Evolutionary conservation across 2,888 invertebrate species (phyloP), one percentile per base, ranked within the genome.

Genomic region (Apotomis turbidana): DNA sequence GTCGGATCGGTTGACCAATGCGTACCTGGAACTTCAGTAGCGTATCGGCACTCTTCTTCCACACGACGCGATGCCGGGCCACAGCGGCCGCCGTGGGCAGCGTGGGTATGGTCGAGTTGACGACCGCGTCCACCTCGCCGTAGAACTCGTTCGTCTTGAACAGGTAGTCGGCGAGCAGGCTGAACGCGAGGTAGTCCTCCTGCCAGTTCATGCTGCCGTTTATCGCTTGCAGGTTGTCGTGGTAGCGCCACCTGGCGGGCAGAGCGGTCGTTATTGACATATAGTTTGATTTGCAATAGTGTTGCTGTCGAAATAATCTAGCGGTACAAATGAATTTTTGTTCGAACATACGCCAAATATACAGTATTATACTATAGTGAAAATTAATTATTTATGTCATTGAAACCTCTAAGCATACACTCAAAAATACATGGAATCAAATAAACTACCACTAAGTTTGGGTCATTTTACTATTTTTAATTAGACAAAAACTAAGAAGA

Each of bases 151-250:
- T 91, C 0, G 91, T 89, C 59, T 89, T 90, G 78, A 94, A 89
- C 61, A 93, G 77, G 70, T 94, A 94, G 81, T 94, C 93, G 0
- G 92, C 92, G 0, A 93, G 81, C 0, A 94, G 79, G n/a, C 83
- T 85, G 81, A 94, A 93, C 0, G 91, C 87, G 0, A 94, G 79
- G 76, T 90, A 90, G 76, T 94, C 93, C 73, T 91, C 87, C 71
- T 94, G 92, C 94, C 94, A 94, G 80, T 91, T 92, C 93, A 94
- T 94, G 74, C 93, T 93, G 71, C 93, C 93, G 83, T 93, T 93
- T 1, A 94, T 61, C 0, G 91, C 88, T 86, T 94, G 93, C 0
- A 93, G 83, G 76, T 94, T 94, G 80, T 94, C 93, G 74, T 91
- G 88, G 85, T 93, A 94, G 12, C 91, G 92, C 93, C 93, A 94